phyloP scores from a whole-genome alignment of 2,797 vertebrate genomes.

The Coluber constrictor region DNA sequence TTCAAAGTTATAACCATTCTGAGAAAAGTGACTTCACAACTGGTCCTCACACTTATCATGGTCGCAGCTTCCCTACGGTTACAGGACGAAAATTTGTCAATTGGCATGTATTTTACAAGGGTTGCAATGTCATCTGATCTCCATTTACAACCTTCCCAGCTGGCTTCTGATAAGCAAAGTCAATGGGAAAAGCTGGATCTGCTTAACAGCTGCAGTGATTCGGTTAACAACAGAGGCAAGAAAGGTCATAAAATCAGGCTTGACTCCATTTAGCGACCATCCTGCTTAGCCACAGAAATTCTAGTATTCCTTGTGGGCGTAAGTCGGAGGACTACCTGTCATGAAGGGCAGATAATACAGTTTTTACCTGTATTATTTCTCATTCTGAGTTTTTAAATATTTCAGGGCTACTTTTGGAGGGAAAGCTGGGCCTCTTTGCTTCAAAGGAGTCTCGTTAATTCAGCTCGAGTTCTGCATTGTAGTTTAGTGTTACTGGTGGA shows the following conservation, averaged over 20 bases:
- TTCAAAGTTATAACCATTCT: neutral
- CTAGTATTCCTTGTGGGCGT: neutral
- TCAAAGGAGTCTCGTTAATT: neutral
- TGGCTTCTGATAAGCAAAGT: too few relatives aligned
- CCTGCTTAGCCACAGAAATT: neutral
- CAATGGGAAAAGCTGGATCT: neutral
- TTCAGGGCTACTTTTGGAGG: neutral
- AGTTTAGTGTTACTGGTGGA: neutral
- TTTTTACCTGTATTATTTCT: neutral
- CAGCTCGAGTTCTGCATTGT: neutral
- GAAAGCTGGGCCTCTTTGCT: neutral
- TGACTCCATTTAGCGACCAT: neutral
- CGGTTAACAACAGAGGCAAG: neutral
- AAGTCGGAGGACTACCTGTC: neutral
- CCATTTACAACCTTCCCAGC: neutral
- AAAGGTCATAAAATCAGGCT: neutral
- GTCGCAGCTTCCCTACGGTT: neutral
- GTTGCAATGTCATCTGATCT: neutral
- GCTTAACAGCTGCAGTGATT: too few relatives aligned
- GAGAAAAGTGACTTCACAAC: neutral
- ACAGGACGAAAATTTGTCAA: neutral
- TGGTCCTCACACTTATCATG: neutral
- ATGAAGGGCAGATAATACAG: neutral
- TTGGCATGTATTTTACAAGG: neutral
- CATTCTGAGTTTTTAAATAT: neutral